Percentiles rank a stretch among this genome's conserved stretches.
These are phyloP conservation scores for Pseudachorutes palmiensis DNA, from an alignment of 1,140 invertebrate species.

Conservation along the genomic window DNA sequence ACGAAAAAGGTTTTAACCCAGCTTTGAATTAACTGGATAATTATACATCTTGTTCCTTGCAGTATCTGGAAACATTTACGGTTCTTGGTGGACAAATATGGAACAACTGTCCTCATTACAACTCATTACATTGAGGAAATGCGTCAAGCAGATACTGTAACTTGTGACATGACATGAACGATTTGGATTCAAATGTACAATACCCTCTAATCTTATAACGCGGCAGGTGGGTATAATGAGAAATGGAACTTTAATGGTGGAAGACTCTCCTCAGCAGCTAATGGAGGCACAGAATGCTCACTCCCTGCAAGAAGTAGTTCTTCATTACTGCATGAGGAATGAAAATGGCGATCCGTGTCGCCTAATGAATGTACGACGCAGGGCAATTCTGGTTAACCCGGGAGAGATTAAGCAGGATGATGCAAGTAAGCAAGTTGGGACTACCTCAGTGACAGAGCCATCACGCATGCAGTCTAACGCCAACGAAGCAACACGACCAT, in stretches of 20 bases:
- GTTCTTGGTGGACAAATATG: slow-evolving; percentile 18
- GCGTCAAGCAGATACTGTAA: slow-evolving; percentile 29
- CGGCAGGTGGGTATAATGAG: slow-evolving; percentile 94
- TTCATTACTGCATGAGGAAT: slow-evolving; percentile 69
- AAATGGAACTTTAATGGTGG: slow-evolving; percentile 75
- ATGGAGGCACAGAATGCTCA: slow-evolving; percentile 70
- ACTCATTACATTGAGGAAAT: slow-evolving; percentile 35
- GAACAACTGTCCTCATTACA: slow-evolving; percentile 30
- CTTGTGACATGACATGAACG: slow-evolving; percentile 48
- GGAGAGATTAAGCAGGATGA: neutral
- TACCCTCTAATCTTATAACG: slow-evolving; percentile 51
- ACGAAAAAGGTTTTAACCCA: neutral
- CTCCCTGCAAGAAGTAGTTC: slow-evolving; percentile 83
- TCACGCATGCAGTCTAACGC: neutral
- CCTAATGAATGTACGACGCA: neutral
- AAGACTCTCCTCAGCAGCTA: slow-evolving; percentile 77
- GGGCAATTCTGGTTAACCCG: neutral
- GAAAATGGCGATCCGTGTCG: neutral
- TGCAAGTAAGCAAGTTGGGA: neutral
- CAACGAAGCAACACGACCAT: neutral
- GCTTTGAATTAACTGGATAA: neutral
- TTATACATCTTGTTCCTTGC: neutral
- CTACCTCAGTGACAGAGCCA: neutral
- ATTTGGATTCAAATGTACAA: slow-evolving; percentile 81
- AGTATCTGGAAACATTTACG: slow-evolving; percentile 33